Evolutionary conservation across 2,113 vertebrate genomes (phyloP).

Genomic region (Myiozetetes cayanensis): DNA sequence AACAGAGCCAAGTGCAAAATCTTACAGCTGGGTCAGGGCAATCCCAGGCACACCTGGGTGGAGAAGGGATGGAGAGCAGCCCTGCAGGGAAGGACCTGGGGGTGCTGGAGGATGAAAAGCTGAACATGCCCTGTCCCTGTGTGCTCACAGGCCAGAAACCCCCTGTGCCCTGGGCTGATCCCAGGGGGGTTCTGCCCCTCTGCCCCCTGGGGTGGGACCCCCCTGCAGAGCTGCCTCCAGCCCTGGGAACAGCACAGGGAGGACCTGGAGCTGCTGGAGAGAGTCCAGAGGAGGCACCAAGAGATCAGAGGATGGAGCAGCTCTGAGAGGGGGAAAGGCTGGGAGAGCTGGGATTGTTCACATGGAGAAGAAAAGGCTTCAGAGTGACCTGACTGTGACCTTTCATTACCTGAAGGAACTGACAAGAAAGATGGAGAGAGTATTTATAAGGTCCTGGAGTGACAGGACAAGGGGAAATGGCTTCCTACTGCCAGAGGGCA

Average conservation of each 20-base stretch:
- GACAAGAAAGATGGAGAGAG: not conserved
- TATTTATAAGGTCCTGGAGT: not conserved
- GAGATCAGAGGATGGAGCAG: not conserved
- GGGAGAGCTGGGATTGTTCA: not conserved
- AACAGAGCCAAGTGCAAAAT: not conserved
- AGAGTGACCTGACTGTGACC: not conserved
- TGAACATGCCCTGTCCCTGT: too few species aligned
- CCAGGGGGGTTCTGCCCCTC: too few species aligned
- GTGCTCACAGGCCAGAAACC: too few species aligned
- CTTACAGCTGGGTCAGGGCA: not conserved
- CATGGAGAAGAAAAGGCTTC: not conserved
- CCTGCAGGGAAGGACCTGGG: not conserved
- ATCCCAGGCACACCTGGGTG: not conserved
- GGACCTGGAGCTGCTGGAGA: not conserved
- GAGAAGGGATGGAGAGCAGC: not conserved
- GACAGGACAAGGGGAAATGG: not conserved
- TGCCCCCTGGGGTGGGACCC: too few species aligned
- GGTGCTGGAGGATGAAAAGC: too few species aligned
- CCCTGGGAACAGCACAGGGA: not conserved
- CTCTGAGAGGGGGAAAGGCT: not conserved
- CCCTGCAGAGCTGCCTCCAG: too few species aligned
- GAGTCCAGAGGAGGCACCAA: not conserved
- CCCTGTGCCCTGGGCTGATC: too few species aligned
- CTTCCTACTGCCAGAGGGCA: not conserved
- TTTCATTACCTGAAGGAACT: not conserved